Conservation (phyloP, 2,888 invertebrate genomes). For the Athetis lepigone region DNA sequence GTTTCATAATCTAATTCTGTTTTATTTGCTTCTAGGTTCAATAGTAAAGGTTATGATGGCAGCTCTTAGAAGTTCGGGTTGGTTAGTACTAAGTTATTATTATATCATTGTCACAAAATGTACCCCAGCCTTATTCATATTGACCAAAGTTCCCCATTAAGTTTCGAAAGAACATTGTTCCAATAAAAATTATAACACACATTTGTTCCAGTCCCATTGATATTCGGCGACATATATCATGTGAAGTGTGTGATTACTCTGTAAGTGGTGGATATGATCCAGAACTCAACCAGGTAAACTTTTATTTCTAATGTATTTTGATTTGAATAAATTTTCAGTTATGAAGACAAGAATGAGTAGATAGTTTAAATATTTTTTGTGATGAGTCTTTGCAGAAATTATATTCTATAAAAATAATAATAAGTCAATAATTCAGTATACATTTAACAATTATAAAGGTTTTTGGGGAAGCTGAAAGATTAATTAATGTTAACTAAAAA, state of each 20-base stretch:
- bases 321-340: neutral
- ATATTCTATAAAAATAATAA: no score
- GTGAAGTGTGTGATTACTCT: slow-evolving; percentile 96
- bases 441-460: no score
- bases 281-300: slow-evolving; percentile 92
- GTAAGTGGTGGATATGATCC: slow-evolving; percentile 98
- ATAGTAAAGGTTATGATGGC: slow-evolving; percentile 96
- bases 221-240: slow-evolving; percentile 96
- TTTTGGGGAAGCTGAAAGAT: no score
- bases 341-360: no score
- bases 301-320: neutral
- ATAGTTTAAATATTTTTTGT: no score
- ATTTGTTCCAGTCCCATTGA: slow-evolving; percentile 93
- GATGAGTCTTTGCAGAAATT: no score
- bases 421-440: no score
- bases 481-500: no score
- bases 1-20: neutral
- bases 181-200: no score
- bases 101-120: neutral
- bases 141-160: no score
- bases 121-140: no score
- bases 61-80: slow-evolving; percentile 95
- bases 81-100: slow-evolving; percentile 86
- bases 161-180: no score
- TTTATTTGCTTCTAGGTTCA: slow-evolving; percentile 91